Percentiles rank a stretch among this genome's conserved stretches.
These are phyloP conservation scores for Porites divaricata DNA, from an alignment of 92 coral and sea anemone species.

Conservation along the genomic window DNA sequence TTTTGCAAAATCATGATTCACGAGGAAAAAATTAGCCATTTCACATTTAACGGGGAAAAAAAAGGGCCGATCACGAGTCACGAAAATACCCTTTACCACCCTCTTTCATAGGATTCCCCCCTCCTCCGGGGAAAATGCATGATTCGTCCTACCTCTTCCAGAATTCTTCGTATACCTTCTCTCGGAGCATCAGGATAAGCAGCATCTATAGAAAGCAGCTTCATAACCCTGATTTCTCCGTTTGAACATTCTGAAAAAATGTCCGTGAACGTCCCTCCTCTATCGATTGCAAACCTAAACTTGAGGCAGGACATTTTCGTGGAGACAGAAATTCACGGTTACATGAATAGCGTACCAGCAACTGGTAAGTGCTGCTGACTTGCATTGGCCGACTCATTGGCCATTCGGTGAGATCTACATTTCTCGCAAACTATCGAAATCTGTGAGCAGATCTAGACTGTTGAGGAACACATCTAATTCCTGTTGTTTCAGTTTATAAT, in stretches of 20 bases:
- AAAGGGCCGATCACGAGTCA: too few relatives aligned
- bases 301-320: background rate
- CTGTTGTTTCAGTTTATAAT: background rate
- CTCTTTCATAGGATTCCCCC: too few relatives aligned
- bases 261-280: slow-evolving; percentile 97
- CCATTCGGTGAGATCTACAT: too few relatives aligned
- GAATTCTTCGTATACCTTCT: slow-evolving; percentile 91
- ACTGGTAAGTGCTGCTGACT: too few relatives aligned
- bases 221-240: slow-evolving; percentile 89
- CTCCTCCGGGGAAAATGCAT: background rate
- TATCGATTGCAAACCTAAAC: slow-evolving; percentile 96
- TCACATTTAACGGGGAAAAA: too few relatives aligned
- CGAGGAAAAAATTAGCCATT: too few relatives aligned
- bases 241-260: slow-evolving; percentile 92
- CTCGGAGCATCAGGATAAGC: slow-evolving; percentile 90
- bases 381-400: too few relatives aligned
- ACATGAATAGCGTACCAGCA: too few relatives aligned
- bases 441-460: background rate
- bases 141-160: slow-evolving; percentile 68
- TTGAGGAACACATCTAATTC: background rate
- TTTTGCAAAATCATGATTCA: too few relatives aligned
- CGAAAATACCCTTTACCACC: too few relatives aligned
- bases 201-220: slow-evolving; percentile 91
- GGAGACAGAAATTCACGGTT: too few relatives aligned
- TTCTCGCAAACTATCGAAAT: too few relatives aligned